Evolutionary conservation across 2,797 vertebrate species (phyloP).

Genomic region (Melanogrammus aeglefinus): DNA sequence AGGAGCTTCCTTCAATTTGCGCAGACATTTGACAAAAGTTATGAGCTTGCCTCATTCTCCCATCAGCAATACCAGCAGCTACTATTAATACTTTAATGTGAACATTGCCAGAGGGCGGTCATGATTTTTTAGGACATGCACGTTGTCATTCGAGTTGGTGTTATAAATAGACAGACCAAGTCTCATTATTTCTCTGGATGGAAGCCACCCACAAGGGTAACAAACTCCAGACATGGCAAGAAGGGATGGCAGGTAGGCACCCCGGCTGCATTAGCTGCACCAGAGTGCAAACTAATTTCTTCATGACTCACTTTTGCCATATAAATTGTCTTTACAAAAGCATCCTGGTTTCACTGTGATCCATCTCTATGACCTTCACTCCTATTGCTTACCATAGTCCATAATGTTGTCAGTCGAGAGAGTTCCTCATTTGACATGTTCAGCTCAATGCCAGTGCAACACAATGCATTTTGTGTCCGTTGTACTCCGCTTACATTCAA

Average conservation of each 20-base stretch:
- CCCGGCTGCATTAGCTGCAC: not conserved
- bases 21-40: slow-evolving; percentile 6
- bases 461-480: not conserved
- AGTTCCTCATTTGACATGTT: not conserved
- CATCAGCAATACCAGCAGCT: not conserved
- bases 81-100: not conserved
- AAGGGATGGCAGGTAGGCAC: slow-evolving; percentile 13
- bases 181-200: slow-evolving; percentile 27
- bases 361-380: not conserved
- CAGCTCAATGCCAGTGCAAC: not conserved
- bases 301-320: not conserved
- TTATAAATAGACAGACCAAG: slow-evolving; percentile 12
- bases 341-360: not conserved
- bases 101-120: not conserved
- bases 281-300: not conserved
- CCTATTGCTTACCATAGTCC: not conserved
- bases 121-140: not conserved
- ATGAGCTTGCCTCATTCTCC: not conserved
- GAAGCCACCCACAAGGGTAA: slow-evolving; percentile 21
- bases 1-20: slow-evolving; percentile 19
- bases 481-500: not conserved
- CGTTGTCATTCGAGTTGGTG: slow-evolving; percentile 1
- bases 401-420: not conserved
- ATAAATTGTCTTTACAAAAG: not conserved
- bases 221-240: slow-evolving; percentile 30